phyloP scores from a whole-genome alignment of 2,797 vertebrate species.

The Ataeniobius toweri region DNA sequence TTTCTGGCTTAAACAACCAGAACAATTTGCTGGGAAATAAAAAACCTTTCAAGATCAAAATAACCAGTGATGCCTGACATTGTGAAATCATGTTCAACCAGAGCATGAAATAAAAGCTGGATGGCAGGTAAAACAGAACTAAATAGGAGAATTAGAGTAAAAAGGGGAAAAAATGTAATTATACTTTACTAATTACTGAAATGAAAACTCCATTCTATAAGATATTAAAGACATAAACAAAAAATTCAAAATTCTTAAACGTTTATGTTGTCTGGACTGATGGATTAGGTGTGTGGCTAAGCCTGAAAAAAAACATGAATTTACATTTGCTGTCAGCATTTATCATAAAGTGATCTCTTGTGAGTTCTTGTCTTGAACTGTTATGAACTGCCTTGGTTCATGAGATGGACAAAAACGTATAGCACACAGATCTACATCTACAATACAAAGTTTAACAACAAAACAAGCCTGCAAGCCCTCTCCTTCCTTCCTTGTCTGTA shows the following conservation, averaged over 20 bases:
- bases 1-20: conserved; percentile 15
- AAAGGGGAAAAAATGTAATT: neutral
- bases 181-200: neutral
- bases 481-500: neutral
- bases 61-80: conserved; percentile 40
- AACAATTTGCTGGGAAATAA: conserved; percentile 28
- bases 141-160: neutral
- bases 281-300: neutral
- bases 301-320: neutral
- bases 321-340: neutral
- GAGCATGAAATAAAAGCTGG: conserved; percentile 32
- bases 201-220: neutral
- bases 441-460: neutral
- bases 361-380: neutral
- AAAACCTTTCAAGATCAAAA: conserved; percentile 44
- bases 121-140: conserved; percentile 10
- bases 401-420: neutral
- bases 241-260: neutral
- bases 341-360: neutral
- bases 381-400: neutral
- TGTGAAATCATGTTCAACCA: conserved; percentile 45
- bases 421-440: neutral
- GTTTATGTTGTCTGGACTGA: neutral
- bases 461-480: neutral
- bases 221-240: neutral